Evolutionary conservation across 1,140 invertebrate species (phyloP).

Genomic region (Episyrphus balteatus): DNA sequence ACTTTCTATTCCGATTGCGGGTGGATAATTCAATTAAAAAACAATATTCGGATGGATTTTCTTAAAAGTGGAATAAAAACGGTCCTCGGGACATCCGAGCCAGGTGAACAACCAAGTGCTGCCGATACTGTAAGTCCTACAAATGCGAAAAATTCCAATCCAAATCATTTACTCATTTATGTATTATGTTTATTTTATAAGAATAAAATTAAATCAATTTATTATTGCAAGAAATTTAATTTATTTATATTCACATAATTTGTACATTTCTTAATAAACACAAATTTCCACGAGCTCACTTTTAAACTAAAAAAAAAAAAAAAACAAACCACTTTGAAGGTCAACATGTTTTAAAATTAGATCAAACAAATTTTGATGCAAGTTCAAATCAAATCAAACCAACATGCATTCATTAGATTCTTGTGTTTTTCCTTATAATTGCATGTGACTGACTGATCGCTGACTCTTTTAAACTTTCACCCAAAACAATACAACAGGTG

Average conservation of each 20-base stretch:
- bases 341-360: too few relatives aligned
- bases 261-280: background rate
- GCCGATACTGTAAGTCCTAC: constrained; percentile 67
- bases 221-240: too few relatives aligned
- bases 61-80: constrained; percentile 78
- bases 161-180: constrained; percentile 11
- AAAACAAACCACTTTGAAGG: background rate
- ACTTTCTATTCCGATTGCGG: too few relatives aligned
- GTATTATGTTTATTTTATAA: background rate
- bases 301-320: background rate
- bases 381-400: background rate
- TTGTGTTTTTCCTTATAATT: background rate
- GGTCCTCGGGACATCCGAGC: constrained; percentile 70
- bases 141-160: too few relatives aligned
- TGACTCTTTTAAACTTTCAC: background rate
- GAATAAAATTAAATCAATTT: too few relatives aligned
- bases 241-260: background rate
- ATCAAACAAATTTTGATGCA: too few relatives aligned
- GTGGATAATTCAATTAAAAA: background rate
- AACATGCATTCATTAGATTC: background rate
- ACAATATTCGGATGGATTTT: constrained; percentile 56
- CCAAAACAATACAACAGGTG: constrained; percentile 67
- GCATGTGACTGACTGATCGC: background rate
- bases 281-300: background rate
- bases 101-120: constrained; percentile 58